Conservation (phyloP, 2,797 vertebrate genomes). For the Chaetophractus vellerosus region DNA sequence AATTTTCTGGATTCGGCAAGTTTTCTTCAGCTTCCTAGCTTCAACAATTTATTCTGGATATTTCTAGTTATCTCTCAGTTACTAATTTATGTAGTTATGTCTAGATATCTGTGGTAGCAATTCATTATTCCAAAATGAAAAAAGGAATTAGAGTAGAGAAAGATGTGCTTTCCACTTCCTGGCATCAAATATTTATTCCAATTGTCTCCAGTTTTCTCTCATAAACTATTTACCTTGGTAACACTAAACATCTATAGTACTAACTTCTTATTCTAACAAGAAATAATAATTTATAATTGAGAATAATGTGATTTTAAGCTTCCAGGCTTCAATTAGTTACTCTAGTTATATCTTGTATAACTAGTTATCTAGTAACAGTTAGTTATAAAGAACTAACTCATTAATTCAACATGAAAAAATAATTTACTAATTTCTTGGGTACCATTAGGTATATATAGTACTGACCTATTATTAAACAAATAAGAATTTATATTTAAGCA, state of each 20-base stretch:
- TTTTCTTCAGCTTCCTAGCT: too few species aligned
- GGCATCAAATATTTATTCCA: background rate
- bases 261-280: background rate
- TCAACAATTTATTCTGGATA: too few species aligned
- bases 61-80: background rate
- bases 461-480: background rate
- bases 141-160: background rate
- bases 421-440: background rate
- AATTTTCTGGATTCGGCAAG: too few species aligned
- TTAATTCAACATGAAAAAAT: background rate
- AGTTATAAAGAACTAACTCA: background rate
- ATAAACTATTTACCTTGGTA: background rate
- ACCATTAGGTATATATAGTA: background rate
- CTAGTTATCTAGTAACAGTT: too few species aligned
- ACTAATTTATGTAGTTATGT: too few species aligned
- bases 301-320: background rate
- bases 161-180: background rate
- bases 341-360: background rate
- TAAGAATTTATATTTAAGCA: background rate
- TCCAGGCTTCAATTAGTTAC: background rate
- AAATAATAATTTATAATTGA: background rate
- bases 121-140: background rate
- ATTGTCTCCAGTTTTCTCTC: background rate
- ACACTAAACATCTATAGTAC: background rate
- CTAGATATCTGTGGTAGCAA: background rate